Evolutionary conservation across 2,888 invertebrate genomes (phyloP), one percentile per base, ranked within the genome.

Genomic region (Craniophora ligustri): DNA sequence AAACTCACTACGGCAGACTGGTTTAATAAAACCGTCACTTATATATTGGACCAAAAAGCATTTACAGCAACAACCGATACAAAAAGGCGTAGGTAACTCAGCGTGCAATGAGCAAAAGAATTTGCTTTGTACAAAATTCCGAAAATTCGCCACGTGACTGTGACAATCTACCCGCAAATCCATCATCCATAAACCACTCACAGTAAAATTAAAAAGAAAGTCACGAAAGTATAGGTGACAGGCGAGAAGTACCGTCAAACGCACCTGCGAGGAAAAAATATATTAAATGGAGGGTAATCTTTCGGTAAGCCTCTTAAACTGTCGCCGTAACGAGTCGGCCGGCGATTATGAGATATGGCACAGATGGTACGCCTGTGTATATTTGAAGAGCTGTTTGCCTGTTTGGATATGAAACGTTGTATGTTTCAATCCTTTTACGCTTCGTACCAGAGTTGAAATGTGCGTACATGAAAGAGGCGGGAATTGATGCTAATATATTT

Each of bases 261-360:
- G 76, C 62, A 73, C 73, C 75, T 76, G 76, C 63, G 72, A 58
- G 56, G 61, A 66, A 77, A 84, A 84, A 82, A 78, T 79, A 81
- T 84, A 86, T 87, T 79, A 85, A 87, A 85, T 79, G 79, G 69
- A 73, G 60, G 69, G 75, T 84, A 84, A 84, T 82, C 82, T 78
- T 78, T 70, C 74, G 70, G 75, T 79, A 79, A 85, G 80, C 82
- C 80, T 78, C 81, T 85, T 82, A 86, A 84, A 78, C 78, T 85
- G 87, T 85, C 88, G 84, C 67, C 75, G 77, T 76, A 70, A 72
- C 71, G 74, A 70, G 73, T 64, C 39, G 56, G 56, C 42, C 49
- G 54, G 75, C 72, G 83, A 84, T 85, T 83, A 85, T 81, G 80
- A 80, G 76, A 82, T 79, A 77, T 61, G 42, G 57, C 67, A 59